phyloP scores from a whole-genome alignment of 2,888 invertebrate species.

The Mythimna loreyi region DNA sequence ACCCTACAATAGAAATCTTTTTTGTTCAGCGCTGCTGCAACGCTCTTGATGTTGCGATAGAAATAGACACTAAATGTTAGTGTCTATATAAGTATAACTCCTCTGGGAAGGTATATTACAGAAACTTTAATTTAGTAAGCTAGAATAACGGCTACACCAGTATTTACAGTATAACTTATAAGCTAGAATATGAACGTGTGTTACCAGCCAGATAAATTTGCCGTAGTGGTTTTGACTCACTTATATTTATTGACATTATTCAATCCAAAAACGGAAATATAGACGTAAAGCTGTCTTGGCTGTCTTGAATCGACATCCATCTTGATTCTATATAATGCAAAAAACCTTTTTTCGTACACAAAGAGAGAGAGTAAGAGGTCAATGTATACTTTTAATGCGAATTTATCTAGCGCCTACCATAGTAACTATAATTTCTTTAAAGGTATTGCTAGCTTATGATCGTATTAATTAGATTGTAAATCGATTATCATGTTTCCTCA shows the following conservation, averaged over 20 bases:
- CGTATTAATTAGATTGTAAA: not conserved
- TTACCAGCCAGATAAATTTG: too few species aligned
- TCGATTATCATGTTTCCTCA: not conserved
- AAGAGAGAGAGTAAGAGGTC: too few species aligned
- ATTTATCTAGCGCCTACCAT: too few species aligned
- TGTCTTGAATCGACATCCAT: too few species aligned
- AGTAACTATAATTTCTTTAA: not conserved
- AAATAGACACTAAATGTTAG: slow-evolving; percentile 74
- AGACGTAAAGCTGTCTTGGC: too few species aligned
- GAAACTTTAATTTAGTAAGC: slow-evolving; percentile 28
- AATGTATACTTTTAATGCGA: too few species aligned
- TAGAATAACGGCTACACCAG: slow-evolving; percentile 22
- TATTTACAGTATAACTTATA: not conserved
- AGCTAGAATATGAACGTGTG: not conserved
- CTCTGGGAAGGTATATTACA: slow-evolving; percentile 67
- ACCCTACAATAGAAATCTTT: slow-evolving; percentile 36
- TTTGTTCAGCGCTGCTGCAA: slow-evolving; percentile 81
- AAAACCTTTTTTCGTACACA: too few species aligned
- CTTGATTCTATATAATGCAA: too few species aligned
- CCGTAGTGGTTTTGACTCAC: too few species aligned
- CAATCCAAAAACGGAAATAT: too few species aligned
- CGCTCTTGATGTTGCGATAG: slow-evolving; percentile 73
- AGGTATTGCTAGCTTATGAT: slow-evolving; percentile 8
- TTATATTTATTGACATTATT: too few species aligned
- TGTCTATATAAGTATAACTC: slow-evolving; percentile 61